These are phyloP conservation scores for Rhinoptilus africanus DNA, from an alignment of 2,113 vertebrate species.

Conservation along the genomic window DNA sequence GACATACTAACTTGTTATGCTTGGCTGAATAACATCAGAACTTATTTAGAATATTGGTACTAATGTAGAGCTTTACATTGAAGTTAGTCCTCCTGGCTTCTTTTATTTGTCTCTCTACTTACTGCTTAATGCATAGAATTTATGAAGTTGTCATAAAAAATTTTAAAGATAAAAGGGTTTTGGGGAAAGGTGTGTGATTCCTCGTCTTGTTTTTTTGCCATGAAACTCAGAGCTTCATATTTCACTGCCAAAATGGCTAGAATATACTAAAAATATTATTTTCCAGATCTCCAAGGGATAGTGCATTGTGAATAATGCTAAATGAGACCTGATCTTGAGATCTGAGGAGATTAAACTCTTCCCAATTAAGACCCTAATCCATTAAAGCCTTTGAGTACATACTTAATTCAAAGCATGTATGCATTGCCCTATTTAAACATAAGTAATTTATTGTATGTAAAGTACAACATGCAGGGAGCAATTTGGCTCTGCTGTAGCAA, in stretches of 20 bases:
- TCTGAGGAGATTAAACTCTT: constrained; percentile 34
- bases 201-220: not conserved
- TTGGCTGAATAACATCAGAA: not conserved
- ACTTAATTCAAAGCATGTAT: constrained; percentile 30
- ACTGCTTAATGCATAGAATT: not conserved
- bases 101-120: not conserved
- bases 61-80: not conserved
- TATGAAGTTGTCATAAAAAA: not conserved
- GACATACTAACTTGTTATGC: not conserved
- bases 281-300: not conserved
- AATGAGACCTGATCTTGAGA: constrained; percentile 14
- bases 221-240: not conserved
- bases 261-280: not conserved
- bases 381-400: constrained; percentile 21
- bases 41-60: not conserved
- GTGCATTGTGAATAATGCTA: not conserved
- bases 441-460: not conserved
- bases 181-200: not conserved
- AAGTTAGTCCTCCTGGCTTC: not conserved
- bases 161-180: not conserved
- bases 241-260: not conserved
- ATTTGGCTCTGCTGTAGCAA: not conserved
- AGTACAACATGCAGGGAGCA: not conserved
- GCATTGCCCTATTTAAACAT: constrained; percentile 6
- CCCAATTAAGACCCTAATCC: constrained; percentile 34